Evolutionary conservation across 2,888 invertebrate species (phyloP), one percentile per base, ranked within the genome.

Genomic region (Ectemnius lituratus): DNA sequence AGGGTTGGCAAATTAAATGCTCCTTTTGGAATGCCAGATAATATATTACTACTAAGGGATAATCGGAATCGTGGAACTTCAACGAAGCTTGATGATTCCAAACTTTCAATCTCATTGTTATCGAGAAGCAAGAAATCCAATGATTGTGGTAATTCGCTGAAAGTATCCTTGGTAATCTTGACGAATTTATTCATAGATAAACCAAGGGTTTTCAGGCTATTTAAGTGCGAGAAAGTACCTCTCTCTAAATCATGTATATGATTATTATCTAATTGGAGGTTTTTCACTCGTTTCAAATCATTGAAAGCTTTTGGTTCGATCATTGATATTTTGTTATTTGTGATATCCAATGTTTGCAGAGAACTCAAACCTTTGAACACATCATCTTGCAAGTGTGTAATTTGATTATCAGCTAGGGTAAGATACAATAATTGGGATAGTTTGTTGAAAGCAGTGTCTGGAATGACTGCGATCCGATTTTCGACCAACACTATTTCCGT

Each of bases 1-100:
- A 86, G 73, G 2, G 67, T 78, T 0, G 85, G 79, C 62, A 83
- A 52, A 16, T 84, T 64, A 59, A 85, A 83, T 0, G 82, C 74
- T 5, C 78, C 83, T 66, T 87, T 88, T 27, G 86, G 85, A 65
- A 92, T 87, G 63, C 82, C 86, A 4, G 84, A 87, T 68, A 92
- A 87, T 75, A 85, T 90, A 81, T 92, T 92, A 64, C 91, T 89
- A 74, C 89, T 91, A 37, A 92, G 75, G 71, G 91, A 91, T 23
- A 92, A 82, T 46, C 86, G 89, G 66, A 88, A 86, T 60, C 87
- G 88, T 11, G 86, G 87, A 46, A 91, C 84, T 70, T 88, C 88
- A 0, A 85, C 72, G 75, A 92, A 92, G n/a, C 90, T 90, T 4
- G 88, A 88, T 20, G 85, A 85, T 61, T 91, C 89, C 2, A 92